Conservation (phyloP, 2,888 invertebrate genomes). For the Matsumyia berberina region DNA sequence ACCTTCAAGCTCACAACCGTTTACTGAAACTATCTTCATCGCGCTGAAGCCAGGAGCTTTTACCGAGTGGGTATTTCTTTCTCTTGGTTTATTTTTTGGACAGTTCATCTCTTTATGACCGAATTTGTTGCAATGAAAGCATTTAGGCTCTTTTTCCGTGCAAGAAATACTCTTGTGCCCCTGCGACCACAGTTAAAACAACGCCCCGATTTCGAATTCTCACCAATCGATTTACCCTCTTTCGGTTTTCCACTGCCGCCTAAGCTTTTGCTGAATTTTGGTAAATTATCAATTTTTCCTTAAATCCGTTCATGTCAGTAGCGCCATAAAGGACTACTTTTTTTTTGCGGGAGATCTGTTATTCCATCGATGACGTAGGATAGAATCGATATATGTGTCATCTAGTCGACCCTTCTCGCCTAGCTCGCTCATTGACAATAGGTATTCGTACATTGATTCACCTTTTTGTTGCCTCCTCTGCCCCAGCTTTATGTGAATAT, state of each 20-base stretch:
- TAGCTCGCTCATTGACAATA: not conserved
- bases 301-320: not conserved
- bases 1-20: not conserved
- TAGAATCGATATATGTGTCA: conserved; percentile 3
- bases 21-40: not conserved
- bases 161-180: conserved; percentile 22
- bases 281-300: conserved; percentile 8
- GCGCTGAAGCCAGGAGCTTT: too few relatives aligned
- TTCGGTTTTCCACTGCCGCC: not conserved
- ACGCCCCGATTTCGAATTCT: not conserved
- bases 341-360: not conserved
- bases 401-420: conserved; percentile 8
- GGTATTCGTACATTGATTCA: too few relatives aligned
- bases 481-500: not conserved
- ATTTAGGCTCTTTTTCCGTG: conserved; percentile 21
- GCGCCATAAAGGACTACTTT: conserved; percentile 24
- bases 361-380: conserved; percentile 4
- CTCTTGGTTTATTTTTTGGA: not conserved
- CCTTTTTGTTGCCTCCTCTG: too few relatives aligned
- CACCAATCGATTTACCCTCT: too few relatives aligned
- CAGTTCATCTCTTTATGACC: conserved; percentile 24
- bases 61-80: not conserved
- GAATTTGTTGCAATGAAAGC: conserved; percentile 26
- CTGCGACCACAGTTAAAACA: conserved; percentile 21
- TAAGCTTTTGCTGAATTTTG: conserved; percentile 19